Evolutionary conservation across 2,888 invertebrate species (phyloP).

Genomic region (Timandra comae): DNA sequence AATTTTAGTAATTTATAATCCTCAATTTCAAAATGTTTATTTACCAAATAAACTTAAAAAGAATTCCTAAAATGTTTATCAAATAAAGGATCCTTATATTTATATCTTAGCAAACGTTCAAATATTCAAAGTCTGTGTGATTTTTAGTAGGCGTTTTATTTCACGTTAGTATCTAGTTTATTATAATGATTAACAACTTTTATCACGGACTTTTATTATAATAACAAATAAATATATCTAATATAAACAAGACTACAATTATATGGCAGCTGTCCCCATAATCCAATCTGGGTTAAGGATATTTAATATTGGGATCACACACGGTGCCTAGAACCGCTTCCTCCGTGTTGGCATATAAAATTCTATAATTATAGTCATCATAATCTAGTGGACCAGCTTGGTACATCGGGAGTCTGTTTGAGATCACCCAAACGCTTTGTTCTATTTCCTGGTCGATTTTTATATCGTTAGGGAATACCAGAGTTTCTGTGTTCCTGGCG

Average conservation of each 20-base stretch:
- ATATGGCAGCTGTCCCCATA: constrained; percentile 35
- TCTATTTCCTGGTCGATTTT: constrained; percentile 82
- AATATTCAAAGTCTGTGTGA: no score
- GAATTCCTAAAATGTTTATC: no score
- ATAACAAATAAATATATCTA: constrained; percentile 6
- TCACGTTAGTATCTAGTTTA: no score
- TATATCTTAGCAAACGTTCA: no score
- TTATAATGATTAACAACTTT: no score
- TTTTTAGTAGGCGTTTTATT: no score
- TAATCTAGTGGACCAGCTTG: constrained; percentile 80
- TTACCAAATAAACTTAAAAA: no score
- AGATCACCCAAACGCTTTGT: constrained; percentile 86
- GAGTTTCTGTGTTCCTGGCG: constrained; percentile 77
- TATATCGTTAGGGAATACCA: constrained; percentile 89
- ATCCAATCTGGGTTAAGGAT: constrained; percentile 8
- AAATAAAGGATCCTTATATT: no score
- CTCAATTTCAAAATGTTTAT: no score
- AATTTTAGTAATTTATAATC: no score
- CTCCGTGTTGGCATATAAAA: constrained; percentile 80
- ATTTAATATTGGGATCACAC: constrained; percentile 78
- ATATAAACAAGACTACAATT: constrained; percentile 8
- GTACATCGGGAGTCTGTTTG: constrained; percentile 85
- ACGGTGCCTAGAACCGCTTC: constrained; percentile 81
- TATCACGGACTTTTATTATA: no score
- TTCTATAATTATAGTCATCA: constrained; percentile 83